Evolutionary conservation across 2,797 vertebrate genomes (phyloP).

Genomic region (Vultur gryphus): DNA sequence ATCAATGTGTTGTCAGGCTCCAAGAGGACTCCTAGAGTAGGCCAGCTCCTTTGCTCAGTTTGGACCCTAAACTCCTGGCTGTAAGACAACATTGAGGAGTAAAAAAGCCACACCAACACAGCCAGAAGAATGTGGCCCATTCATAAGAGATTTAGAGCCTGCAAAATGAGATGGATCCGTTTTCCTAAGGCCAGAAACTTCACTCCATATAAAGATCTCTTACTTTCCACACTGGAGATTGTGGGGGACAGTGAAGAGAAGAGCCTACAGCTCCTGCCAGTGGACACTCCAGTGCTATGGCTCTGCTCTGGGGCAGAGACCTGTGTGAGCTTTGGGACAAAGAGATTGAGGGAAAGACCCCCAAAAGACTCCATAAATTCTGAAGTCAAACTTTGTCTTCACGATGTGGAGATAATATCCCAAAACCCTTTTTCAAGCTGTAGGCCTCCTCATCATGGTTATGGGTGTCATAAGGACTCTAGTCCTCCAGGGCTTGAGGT

Average conservation of each 20-base stretch:
- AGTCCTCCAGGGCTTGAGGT: neutral
- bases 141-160: neutral
- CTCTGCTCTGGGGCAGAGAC: neutral
- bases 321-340: neutral
- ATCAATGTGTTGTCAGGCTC: neutral
- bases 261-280: neutral
- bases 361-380: neutral
- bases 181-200: neutral
- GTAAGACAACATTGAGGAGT: neutral
- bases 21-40: neutral
- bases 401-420: neutral
- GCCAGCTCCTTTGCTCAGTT: neutral
- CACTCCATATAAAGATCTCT: neutral
- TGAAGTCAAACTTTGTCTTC: neutral
- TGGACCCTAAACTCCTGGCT: neutral
- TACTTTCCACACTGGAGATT: neutral
- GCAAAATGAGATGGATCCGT: neutral
- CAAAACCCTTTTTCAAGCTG: neutral
- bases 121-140: conserved; percentile 12
- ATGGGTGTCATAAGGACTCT: neutral
- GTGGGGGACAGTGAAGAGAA: neutral
- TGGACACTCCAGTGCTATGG: neutral
- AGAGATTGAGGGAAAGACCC: neutral
- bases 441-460: neutral
- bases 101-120: neutral